Evolutionary conservation across 2,888 invertebrate genomes (phyloP), one percentile per base, ranked within the genome.

Genomic region (Carabus problematicus): DNA sequence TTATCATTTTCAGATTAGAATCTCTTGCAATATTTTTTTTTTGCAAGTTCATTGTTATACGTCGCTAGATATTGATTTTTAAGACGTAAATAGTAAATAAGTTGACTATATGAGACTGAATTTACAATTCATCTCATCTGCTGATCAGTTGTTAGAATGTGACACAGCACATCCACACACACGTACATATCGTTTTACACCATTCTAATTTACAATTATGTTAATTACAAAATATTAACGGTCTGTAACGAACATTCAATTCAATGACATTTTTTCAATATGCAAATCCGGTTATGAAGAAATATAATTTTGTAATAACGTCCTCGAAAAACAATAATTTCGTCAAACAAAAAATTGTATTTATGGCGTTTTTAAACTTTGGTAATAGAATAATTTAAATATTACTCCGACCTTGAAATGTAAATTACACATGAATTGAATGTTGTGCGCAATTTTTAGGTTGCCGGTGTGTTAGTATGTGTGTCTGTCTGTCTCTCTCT

Each of bases 351-450:
- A 67, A 67, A 67, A 12, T 7, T 9, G 59, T 60, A 67, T 67
- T 67, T 67, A 69, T 69, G 62, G 69, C 69, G 40, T 62, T 69
- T 69, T 67, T 67, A 67, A 67, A 67, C 67, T 67, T 67, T 67
- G 60, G 67, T 60, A 67, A 60, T 67, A 60, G 67, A 67, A 67
- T 67, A 60, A 67, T 67, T 52, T 67, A 60, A 59, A 49, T 41
- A 52, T 59, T 67, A 60, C 64, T 18, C 58, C 8, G 18, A 66
- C 64, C 64, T 66, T 66, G 64, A 58, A 66, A 43, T 43, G 19
- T 6, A 66, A 58, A 66, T 66, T 66, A 59, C 59, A 59, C 18
- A 29, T 59, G 39, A 41, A 59, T 41, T 41, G 14, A 52, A 52
- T 52, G 19, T 29, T 29, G 29, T 29, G 29, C 29, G 29, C 29